Evolutionary conservation across 2,113 vertebrate species (phyloP), one percentile per base, ranked within the genome.

Genomic region (Onychostoma macrolepis): DNA sequence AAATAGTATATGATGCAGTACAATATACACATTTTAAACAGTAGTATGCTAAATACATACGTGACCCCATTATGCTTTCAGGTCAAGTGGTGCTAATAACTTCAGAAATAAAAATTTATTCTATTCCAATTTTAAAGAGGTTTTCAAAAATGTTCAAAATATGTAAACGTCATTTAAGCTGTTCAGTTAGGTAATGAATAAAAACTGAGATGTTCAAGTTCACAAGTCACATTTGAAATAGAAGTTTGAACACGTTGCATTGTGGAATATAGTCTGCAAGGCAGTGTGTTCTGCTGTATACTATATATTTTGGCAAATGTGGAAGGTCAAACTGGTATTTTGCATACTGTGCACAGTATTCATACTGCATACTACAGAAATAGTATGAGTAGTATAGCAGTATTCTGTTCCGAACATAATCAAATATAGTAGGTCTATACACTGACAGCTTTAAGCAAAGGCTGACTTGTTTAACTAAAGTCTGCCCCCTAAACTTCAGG

Each of bases 361-460:
- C 21, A 38, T 41, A 61, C 50, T 61, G 21, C 78, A 58, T 58
- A 38, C 77, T 80, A 43, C n/a, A 81, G 38, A 82, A 30, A 65
- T 19, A 58, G 36, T 80, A 26, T 41, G 50, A 11, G 21, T n/a
- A 43, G 36, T 65, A 65, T 45, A 36, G 33, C n/a, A 43, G 36
- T 82, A 67, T 65, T 26, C 80, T 65, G 67, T 82, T 82, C 38
- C 15, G 80, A 82, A 65, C 80, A 82, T 17, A 26, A 26, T 41
- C 80, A 82, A 67, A 67, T 43, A 65, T 58, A 82, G 58, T 28
- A 45, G 36, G 15, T 41, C 13, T 45, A 63, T 28, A 28, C 24
- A 43, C 13, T 81, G 58, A 43, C 56, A 63, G 79, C 79, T 63
- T 80, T 63, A 80, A 12, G 50, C 30, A 21, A n/a, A 50, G 21